phyloP scores from a whole-genome alignment of 2,888 invertebrate genomes.

The Orchesellides sinensis region DNA sequence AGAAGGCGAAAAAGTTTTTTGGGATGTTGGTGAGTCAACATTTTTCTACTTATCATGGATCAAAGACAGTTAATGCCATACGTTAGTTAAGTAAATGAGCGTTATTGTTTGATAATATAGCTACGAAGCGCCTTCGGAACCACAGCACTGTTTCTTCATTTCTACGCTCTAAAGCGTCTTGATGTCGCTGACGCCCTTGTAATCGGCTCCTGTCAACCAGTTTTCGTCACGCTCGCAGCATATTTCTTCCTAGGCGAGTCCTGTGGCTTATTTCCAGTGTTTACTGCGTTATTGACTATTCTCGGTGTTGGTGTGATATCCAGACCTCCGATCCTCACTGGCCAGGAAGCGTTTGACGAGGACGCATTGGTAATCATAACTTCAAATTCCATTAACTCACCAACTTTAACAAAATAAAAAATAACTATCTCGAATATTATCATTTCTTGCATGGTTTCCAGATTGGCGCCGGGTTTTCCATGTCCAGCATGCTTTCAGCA shows the following conservation, averaged over 20 bases:
- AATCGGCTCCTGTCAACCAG: slow-evolving; percentile 68
- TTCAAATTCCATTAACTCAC: neutral
- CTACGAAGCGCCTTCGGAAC: slow-evolving; percentile 38
- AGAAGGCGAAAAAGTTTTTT: slow-evolving; percentile 42
- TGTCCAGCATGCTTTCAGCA: slow-evolving; percentile 67
- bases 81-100: neutral
- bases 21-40: slow-evolving; percentile 61
- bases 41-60: neutral
- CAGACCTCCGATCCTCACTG: slow-evolving; percentile 69
- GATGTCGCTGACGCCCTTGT: slow-evolving; percentile 64
- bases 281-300: slow-evolving; percentile 46
- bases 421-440: neutral
- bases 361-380: slow-evolving; percentile 66
- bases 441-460: slow-evolving; percentile 13
- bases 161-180: slow-evolving; percentile 55
- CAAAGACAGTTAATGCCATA: too few relatives aligned
- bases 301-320: slow-evolving; percentile 49
- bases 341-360: slow-evolving; percentile 64
- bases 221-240: slow-evolving; percentile 58
- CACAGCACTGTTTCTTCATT: slow-evolving; percentile 55
- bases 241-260: slow-evolving; percentile 48
- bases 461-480: slow-evolving; percentile 67
- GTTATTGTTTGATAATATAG: slow-evolving; percentile 45
- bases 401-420: neutral
- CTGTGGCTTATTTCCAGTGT: slow-evolving; percentile 47